These are phyloP conservation scores for Paratilapia polleni DNA, from an alignment of 2,113 vertebrate species.

Conservation along the genomic window DNA sequence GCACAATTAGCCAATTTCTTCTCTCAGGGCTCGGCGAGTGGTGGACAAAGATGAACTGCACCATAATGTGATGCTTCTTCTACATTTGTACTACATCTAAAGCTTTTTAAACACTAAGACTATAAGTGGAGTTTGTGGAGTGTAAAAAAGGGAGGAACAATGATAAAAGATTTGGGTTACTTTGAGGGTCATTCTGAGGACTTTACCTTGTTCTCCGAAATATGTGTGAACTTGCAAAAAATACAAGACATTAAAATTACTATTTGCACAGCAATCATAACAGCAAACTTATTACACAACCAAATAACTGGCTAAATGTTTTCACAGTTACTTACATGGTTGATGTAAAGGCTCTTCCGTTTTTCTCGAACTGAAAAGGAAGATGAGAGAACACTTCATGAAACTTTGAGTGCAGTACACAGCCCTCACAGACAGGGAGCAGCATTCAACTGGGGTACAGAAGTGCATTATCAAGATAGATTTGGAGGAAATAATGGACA, in stretches of 20 bases:
- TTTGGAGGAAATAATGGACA: neutral
- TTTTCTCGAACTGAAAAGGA: slow-evolving; percentile 57
- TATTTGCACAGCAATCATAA: neutral
- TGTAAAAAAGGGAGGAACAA: neutral
- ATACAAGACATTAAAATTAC: slow-evolving; percentile 62
- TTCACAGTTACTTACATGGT: slow-evolving; percentile 74
- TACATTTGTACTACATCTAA: neutral
- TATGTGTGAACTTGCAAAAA: slow-evolving; percentile 83
- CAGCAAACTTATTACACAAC: neutral
- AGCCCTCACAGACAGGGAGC: slow-evolving; percentile 63
- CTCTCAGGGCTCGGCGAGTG: neutral
- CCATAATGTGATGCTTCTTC: neutral
- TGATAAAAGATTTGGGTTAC: neutral
- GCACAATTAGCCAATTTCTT: rapidly evolving
- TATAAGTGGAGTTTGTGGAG: neutral
- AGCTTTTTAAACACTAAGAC: neutral
- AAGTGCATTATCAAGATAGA: neutral
- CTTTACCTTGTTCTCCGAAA: slow-evolving; percentile 82
- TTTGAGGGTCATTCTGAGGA: neutral
- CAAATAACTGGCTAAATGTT: neutral
- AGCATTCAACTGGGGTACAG: slow-evolving; percentile 44
- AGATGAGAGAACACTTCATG: slow-evolving; percentile 8
- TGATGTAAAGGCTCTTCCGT: too few relatives aligned
- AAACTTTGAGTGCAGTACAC: slow-evolving; percentile 40
- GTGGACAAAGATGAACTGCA: slow-evolving; percentile 30